Base-by-base conservation (phyloP, 2,888 invertebrate species). In the Hemithea aestivaria region DNA sequence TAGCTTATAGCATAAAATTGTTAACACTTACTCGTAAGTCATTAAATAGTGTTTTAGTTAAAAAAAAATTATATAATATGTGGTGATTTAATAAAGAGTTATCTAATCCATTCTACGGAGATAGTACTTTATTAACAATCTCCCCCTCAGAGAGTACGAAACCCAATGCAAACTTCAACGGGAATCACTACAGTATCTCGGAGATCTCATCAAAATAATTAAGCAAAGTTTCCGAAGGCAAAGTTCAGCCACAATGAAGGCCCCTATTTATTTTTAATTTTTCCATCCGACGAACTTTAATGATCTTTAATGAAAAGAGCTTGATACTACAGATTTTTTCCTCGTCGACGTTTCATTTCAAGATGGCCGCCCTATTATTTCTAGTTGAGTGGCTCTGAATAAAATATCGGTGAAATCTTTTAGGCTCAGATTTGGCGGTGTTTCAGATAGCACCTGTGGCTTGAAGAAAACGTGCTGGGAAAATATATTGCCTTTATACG, bases 301-400 rank as follows among this genome's bases (percentile, higher is more conserved):
- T 82, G 84, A 80, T 76, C 72, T 73, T 72, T 75, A 75, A 82
- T 79, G 76, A 82, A 82, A 77, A 72, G 76, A 69, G 68, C 69
- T 66, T 75, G 76, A 76, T 77, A 70, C 62, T 77, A 70, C 62
- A 62, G 55, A 36, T 48, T 45, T 29, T 36, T 40, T 35, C 16
- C 35, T 27, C 6, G 22, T 52, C 51, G 54, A 62, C 58, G 62
- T 66, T 75, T 66, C 61, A 60, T 70, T 66, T 63, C 62, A 68
- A 67, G 62, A 61, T 63, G 58, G 58, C 58, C 48, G 60, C 57
- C 59, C 59, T 65, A 66, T 72, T 76, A 75, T 66, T 63, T 61
- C 62, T 62, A 67, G 66, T 60, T 56, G 54, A 70, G 54, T 58
- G 62, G 45, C 30, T 58, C 40, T 57, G 56, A 65, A 67, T 65